phyloP scores from a whole-genome alignment of 2,888 invertebrate genomes.

The Metacarcinus magister region DNA sequence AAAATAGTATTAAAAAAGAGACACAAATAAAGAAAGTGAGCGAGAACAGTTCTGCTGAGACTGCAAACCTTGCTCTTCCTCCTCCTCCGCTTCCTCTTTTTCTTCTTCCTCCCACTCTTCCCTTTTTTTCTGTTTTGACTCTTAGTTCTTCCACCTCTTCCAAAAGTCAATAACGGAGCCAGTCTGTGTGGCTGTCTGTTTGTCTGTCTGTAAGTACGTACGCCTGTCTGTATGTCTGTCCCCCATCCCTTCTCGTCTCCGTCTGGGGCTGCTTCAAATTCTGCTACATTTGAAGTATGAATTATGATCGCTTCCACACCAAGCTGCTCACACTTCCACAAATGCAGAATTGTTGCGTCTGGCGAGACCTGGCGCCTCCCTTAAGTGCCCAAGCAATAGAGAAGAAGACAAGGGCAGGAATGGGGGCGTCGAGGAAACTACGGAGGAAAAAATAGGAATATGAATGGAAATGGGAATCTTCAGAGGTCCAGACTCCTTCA shows the following conservation, averaged over 20 bases:
- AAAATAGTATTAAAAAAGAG: neutral
- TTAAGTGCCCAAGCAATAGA: neutral
- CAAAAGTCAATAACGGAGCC: neutral
- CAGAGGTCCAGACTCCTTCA: constrained; percentile 15
- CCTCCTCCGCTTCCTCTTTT: neutral
- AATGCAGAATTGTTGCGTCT: neutral
- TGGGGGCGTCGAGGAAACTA: neutral
- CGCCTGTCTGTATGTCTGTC: neutral
- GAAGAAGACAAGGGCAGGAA: neutral
- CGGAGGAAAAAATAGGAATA: neutral
- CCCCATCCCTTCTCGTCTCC: neutral
- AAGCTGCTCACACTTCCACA: neutral
- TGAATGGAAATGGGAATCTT: constrained; percentile 5
- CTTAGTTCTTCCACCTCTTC: constrained; percentile 8
- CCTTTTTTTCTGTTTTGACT: neutral
- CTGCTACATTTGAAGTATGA: neutral
- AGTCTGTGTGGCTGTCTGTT: neutral
- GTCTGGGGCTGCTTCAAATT: neutral
- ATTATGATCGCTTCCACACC: neutral
- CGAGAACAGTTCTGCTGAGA: constrained; percentile 4
- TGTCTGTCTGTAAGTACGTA: constrained; percentile 11
- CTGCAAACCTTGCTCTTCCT: neutral
- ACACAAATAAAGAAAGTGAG: neutral
- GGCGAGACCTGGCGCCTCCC: neutral
- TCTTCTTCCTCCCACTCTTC: neutral